Conservation (phyloP, 2,113 vertebrate species). For the Vidua macroura region DNA sequence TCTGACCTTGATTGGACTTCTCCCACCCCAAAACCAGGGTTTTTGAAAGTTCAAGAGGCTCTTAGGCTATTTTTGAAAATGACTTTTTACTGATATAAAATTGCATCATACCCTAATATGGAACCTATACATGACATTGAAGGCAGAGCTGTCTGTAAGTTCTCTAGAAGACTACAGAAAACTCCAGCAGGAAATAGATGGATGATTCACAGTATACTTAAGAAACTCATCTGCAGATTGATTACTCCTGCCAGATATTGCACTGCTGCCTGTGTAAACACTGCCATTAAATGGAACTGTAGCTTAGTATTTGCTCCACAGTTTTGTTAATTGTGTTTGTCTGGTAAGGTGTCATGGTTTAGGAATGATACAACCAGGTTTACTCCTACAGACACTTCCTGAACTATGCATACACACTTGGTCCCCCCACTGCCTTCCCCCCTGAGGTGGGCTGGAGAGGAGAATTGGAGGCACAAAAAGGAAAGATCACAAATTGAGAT, state of each 20-base stretch:
- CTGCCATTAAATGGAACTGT: neutral
- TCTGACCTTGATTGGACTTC: neutral
- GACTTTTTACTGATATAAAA: neutral
- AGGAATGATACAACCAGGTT: neutral
- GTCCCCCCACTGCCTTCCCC: neutral
- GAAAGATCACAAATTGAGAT: neutral
- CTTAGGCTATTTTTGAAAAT: neutral
- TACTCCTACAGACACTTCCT: neutral
- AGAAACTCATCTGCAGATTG: neutral
- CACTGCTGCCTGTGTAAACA: neutral
- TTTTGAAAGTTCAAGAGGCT: neutral
- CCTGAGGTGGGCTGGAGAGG: neutral
- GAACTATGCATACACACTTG: fast-evolving
- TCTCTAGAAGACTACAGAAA: neutral
- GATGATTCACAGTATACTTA: neutral
- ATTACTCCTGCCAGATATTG: neutral
- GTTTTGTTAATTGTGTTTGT: neutral
- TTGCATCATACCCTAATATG: neutral
- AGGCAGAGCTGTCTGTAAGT: neutral
- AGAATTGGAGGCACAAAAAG: neutral
- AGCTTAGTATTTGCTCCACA: neutral
- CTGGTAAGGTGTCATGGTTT: neutral
- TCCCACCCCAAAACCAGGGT: neutral
- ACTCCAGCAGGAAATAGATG: neutral
- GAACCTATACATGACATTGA: neutral